phyloP scores from a whole-genome alignment of 1,140 invertebrate species.

The Neodiprion virginianus region DNA sequence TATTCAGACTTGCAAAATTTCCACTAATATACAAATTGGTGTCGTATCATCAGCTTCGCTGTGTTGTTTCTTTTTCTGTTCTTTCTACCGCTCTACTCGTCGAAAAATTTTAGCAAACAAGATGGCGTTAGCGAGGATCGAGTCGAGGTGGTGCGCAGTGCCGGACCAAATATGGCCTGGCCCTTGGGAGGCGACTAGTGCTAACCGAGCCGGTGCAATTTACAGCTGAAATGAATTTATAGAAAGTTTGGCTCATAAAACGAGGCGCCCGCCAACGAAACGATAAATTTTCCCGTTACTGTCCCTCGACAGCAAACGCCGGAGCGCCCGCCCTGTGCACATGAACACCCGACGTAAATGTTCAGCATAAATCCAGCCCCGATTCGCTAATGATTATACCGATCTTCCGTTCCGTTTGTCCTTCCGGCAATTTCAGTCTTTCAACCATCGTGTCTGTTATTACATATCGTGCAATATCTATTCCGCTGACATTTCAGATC shows the following conservation, averaged over 20 bases:
- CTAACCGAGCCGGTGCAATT: constrained; percentile 40
- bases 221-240: constrained; percentile 57
- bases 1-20: too few relatives aligned
- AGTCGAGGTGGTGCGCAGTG: background rate
- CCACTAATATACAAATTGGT: too few relatives aligned
- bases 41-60: too few relatives aligned
- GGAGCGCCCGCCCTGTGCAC: constrained; percentile 37
- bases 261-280: constrained; percentile 41
- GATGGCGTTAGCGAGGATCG: too few relatives aligned
- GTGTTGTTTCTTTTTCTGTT: too few relatives aligned
- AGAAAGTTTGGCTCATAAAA: constrained; percentile 46
- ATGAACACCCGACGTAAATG: constrained; percentile 50
- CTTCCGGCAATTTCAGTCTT: too few relatives aligned
- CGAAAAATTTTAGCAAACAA: too few relatives aligned
- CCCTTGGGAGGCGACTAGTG: constrained; percentile 40
- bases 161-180: constrained; percentile 46
- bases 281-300: constrained; percentile 54
- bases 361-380: constrained; percentile 52
- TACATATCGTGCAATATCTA: too few relatives aligned
- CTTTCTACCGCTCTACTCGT: too few relatives aligned
- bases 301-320: constrained; percentile 51
- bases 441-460: too few relatives aligned
- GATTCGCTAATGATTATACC: constrained; percentile 8
- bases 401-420: too few relatives aligned
- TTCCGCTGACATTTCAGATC: too few relatives aligned